Base-by-base conservation (phyloP, 2,113 vertebrate species). In the Irena cyanogastra region DNA sequence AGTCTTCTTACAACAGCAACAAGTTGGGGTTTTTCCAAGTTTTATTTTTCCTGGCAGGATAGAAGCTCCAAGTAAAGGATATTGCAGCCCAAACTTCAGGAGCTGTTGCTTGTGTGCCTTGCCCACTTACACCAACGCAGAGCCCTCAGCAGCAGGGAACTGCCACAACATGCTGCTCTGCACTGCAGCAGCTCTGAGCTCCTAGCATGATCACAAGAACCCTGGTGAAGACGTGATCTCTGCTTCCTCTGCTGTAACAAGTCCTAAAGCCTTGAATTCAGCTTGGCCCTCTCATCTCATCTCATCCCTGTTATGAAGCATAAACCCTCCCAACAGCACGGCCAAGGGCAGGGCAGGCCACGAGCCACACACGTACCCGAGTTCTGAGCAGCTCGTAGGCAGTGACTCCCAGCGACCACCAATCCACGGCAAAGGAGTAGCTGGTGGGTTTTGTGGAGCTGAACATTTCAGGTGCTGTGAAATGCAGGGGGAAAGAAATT, bases 391-490 rank as follows among this genome's bases (percentile, higher is more conserved):
- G 98, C 96, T 99, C 99, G 3, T 99, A 99, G 6, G 99, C 99
- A 1, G 99, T 99, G 97, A 99, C 94, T 24, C 98, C 98, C 89
- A 98, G 42, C 0, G 98, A 98, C 98, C 98, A 98, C 98, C 98
- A 98, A 96, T 98, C 98, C 72, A 98, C 98, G 4, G 98, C 98
- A 28, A 99, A 99, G 86, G 99, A 99, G 86, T 99, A 99, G 41
- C 98, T 98, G 0, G 98, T 97, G 78, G 99, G 98, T 72, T 97
- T 98, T 61, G 98, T 98, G 45, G 97, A 97, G 97, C 96, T 98
- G 81, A 99, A 99, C 96, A 99, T 99, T 96, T 99, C 99, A 11
- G 99, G 99, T 39, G 99, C 99, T 99, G 96, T 17, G 60, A 95
- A 95, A 95, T 7, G 96, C 23, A 87, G 82, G 71, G 78, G 74